Evolutionary conservation across 2,888 invertebrate species (phyloP).

Genomic region (Lasioglossum pauxillum): DNA sequence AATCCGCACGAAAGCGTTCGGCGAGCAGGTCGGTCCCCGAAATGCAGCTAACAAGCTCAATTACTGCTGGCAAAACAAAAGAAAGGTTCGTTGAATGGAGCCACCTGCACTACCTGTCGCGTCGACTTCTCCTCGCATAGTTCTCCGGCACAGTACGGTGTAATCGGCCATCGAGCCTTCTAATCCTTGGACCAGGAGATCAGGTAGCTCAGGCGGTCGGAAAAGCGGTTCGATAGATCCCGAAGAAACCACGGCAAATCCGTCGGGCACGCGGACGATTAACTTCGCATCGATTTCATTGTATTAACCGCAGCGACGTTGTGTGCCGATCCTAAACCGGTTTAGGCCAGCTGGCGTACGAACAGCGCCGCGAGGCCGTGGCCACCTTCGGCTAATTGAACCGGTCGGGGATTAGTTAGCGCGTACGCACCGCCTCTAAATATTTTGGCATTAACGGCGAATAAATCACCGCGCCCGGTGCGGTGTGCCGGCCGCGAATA

Average conservation of each 20-base stretch:
- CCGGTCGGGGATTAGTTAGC: constrained; percentile 75
- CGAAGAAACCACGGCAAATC: constrained; percentile 11
- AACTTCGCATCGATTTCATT: constrained; percentile 75
- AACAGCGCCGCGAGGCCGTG: constrained; percentile 39
- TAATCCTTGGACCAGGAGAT: neutral
- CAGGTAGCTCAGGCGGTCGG: neutral
- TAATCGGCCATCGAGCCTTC: neutral
- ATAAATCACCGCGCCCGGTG: constrained; percentile 66
- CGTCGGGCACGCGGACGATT: constrained; percentile 58
- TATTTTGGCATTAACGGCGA: constrained; percentile 77
- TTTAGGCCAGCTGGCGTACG: constrained; percentile 71
- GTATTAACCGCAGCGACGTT: constrained; percentile 58
- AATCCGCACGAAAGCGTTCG: neutral
- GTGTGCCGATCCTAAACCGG: constrained; percentile 69
- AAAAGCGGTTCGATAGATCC: neutral
- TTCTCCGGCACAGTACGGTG: neutral
- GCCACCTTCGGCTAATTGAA: constrained; percentile 70
- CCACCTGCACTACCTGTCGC: constrained; percentile 7
- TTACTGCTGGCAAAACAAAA: constrained; percentile 11
- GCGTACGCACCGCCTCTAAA: constrained; percentile 74
- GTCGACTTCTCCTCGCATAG: neutral
- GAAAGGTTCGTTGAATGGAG: neutral
- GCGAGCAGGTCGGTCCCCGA: neutral
- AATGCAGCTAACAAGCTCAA: neutral
- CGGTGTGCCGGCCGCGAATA: constrained; percentile 54